Evolutionary conservation across 2,113 vertebrate genomes (phyloP), one percentile per base, ranked within the genome.

Genomic region (Chaetorhynchus papuensis): DNA sequence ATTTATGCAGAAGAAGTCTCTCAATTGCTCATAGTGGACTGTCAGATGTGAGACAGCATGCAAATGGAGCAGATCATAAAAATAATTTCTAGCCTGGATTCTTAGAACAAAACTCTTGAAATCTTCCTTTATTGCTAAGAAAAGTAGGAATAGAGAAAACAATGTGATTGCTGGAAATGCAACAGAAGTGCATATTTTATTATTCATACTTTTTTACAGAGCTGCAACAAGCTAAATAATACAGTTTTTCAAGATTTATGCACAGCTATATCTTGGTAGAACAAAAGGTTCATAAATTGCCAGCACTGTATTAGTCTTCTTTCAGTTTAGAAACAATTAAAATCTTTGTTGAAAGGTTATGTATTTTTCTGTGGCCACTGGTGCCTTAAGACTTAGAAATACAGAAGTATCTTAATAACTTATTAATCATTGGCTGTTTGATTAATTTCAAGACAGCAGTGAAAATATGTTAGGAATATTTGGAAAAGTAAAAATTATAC

Each of bases 21-120:
- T 95, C 91, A 94, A 52, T 96, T 93, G 95, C 89, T 94, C 89
- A 92, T 95, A 94, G 95, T 94, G 96, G 94, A 95, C 95, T 96
- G 96, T 95, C 94, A 95, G 93, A 96, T 94, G 69, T 92, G 86
- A 93, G 83, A 96, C 86, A 92, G 96, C 90, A 94, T 96, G 90
- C 88, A 97, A 96, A 95, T 94, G 92, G 83, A 93, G 79, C 68
- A 88, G 63, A 86, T 90, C 88, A 94, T 88, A 94, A 97, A 97
- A 97, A 90, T 94, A 93, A 95, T 93, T 95, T 95, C 95, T 93
- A 81, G 86, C 64, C 74, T 71, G 78, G 13, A 76, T 93, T 93
- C 86, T 89, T 90, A 87, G 91, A 92, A 87, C 33, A 64, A 90
- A 95, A 93, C 30, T 95, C 95, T 81, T 77, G 76, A 90, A 93